Conservation (phyloP, 30 jellyfish, hydroid and myxozoan species). For the Hydractinia symbiolongicarpus region DNA sequence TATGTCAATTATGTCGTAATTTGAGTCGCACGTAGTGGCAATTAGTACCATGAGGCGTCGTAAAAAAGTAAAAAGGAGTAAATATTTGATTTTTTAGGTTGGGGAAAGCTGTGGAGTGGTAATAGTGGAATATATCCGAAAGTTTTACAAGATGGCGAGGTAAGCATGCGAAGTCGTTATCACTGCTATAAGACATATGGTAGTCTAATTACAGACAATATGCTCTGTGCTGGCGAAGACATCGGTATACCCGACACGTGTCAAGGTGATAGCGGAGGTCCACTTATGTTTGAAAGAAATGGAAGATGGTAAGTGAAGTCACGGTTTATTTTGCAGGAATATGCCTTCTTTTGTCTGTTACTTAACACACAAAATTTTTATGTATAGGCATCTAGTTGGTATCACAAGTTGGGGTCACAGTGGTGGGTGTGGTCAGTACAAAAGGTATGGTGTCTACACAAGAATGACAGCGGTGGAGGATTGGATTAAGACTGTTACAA, state of each 20-base stretch:
- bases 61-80: too few relatives aligned
- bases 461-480: slow-evolving; percentile 23
- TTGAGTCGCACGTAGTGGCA: too few relatives aligned
- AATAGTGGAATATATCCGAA: slow-evolving; percentile 34
- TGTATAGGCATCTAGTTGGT: slow-evolving; percentile 48
- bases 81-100: slow-evolving; percentile 22
- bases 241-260: slow-evolving; percentile 54
- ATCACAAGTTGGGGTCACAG: slow-evolving; percentile 71
- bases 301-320: slow-evolving; percentile 49
- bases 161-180: slow-evolving; percentile 19
- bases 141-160: slow-evolving; percentile 35
- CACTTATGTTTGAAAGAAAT: slow-evolving; percentile 41
- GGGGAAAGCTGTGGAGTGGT: slow-evolving; percentile 49
- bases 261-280: slow-evolving; percentile 61
- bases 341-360: background rate
- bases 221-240: slow-evolving; percentile 58
- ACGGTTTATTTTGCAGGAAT: background rate
- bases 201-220: slow-evolving; percentile 27
- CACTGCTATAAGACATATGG: slow-evolving; percentile 36
- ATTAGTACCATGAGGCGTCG: too few relatives aligned
- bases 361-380: too few relatives aligned
- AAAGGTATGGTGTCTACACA: slow-evolving; percentile 60
- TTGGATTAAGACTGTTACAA: slow-evolving; percentile 44
- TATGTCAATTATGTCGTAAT: too few relatives aligned
- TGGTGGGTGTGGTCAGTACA: slow-evolving; percentile 58